These are phyloP conservation scores for Platanista minor DNA, from an alignment of 2,113 vertebrate genomes.

Conservation along the genomic window DNA sequence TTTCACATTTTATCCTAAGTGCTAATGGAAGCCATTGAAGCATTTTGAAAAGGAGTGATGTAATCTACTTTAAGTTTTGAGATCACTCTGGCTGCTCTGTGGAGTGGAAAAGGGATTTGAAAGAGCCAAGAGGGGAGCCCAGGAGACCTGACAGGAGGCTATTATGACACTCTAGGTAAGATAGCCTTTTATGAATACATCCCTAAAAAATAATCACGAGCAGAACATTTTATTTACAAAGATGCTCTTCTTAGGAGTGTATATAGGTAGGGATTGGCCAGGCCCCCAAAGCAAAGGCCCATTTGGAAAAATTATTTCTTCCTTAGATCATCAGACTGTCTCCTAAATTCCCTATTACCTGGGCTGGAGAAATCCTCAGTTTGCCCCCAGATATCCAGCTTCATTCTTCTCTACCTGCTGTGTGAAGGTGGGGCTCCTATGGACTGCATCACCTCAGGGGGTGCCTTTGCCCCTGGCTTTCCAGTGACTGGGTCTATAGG, in stretches of 20 bases:
- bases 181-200: background rate
- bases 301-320: background rate
- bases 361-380: background rate
- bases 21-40: background rate
- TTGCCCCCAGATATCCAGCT: background rate
- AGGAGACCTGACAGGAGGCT: background rate
- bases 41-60: background rate
- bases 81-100: background rate
- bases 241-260: background rate
- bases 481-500: background rate
- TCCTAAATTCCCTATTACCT: background rate
- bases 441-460: background rate
- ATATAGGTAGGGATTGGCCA: background rate
- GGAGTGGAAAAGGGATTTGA: background rate
- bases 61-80: slow-evolving; percentile 33
- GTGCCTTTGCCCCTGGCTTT: accelerated
- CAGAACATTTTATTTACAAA: background rate
- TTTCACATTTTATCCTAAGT: slow-evolving; percentile 12
- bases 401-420: background rate
- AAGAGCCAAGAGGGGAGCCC: background rate
- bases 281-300: background rate
- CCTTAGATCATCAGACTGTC: background rate
- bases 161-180: background rate
- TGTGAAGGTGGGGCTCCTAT: background rate
- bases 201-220: background rate